Base-by-base conservation (phyloP, 2,888 invertebrate species). In the Prionchulus punctatus region DNA sequence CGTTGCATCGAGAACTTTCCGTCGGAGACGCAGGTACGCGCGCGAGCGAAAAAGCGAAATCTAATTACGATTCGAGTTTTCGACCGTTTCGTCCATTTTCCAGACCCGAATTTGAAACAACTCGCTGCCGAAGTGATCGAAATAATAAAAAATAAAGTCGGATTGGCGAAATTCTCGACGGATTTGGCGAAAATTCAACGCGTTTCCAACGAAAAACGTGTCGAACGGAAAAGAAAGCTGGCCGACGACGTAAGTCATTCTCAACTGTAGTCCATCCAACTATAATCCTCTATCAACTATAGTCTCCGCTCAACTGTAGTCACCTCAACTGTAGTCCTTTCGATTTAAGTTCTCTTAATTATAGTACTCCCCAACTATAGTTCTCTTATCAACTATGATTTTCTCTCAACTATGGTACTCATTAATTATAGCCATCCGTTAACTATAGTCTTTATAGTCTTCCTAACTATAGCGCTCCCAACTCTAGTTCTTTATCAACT, bases 71-170 rank as follows among this genome's bases (percentile, higher is more conserved):
- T 36, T 12, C 18, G 18, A 36, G 36, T 36, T 18, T 36, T 36
- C 18, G 36, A 12, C 36, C 7, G 7, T 4, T 28, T 4, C 12
- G 12, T 15, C 4, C 12, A 28, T 26, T 49, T 49, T 49, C 4
- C 50, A 49, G 50, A 49, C 21, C 4, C 7, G 23, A 30, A 7
- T 4, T 28, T 49, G 28, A 49, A 49, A 21, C 30, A 21, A n/a
- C 27, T 53, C n/a, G 15, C 53, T 2, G 23, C 23, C n/a, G 53
- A 53, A 53, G 43, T 43, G 7, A 12, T n/a, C 27, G 53, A 53
- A 23, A 15, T 53, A 18, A 43, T 53, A 18, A 42, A 43, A 18
- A 2, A 12, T 18, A 53, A 42, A 28, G n/a, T 43, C 3, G 53
- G 53, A 2, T 25, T 53, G 2, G 53, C 42, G 18, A 27, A 42